These are phyloP conservation scores for Trachelus troglodyta DNA, from an alignment of 2,888 invertebrate genomes.

Conservation along the genomic window DNA sequence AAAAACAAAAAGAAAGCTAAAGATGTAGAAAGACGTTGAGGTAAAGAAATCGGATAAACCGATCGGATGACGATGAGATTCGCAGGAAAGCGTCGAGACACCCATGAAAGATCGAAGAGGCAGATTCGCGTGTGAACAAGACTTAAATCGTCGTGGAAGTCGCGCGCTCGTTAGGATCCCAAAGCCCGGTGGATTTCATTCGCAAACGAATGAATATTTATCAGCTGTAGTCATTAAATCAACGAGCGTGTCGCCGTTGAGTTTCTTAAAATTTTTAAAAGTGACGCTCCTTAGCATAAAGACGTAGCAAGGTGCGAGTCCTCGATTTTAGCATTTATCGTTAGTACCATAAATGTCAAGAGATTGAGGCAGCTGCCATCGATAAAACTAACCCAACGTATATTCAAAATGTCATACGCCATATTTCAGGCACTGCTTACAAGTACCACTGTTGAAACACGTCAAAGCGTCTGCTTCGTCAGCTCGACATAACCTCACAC, in stretches of 20 bases:
- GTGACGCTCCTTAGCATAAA: background rate
- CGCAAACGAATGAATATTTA: slow-evolving; percentile 34
- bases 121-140: background rate
- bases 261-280: background rate
- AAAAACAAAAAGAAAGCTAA: background rate
- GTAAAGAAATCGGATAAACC: background rate
- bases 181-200: slow-evolving; percentile 26
- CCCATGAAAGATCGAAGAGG: background rate
- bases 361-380: background rate
- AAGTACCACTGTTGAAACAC: background rate
- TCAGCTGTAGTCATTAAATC: slow-evolving; percentile 28
- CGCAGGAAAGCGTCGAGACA: background rate
- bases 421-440: background rate
- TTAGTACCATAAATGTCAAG: background rate
- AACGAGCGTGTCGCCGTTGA: slow-evolving; percentile 1
- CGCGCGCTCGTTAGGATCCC: slow-evolving; percentile 10
- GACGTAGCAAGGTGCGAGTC: background rate
- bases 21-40: background rate
- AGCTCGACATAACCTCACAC: too few relatives aligned
- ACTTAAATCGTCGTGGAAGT: slow-evolving; percentile 7
- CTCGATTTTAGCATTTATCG: background rate
- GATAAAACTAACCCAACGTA: background rate
- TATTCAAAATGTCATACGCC: background rate
- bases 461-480: background rate
- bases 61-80: background rate